Evolutionary conservation across 1,140 invertebrate species (phyloP).

Genomic region (Gryllus bimaculatus): DNA sequence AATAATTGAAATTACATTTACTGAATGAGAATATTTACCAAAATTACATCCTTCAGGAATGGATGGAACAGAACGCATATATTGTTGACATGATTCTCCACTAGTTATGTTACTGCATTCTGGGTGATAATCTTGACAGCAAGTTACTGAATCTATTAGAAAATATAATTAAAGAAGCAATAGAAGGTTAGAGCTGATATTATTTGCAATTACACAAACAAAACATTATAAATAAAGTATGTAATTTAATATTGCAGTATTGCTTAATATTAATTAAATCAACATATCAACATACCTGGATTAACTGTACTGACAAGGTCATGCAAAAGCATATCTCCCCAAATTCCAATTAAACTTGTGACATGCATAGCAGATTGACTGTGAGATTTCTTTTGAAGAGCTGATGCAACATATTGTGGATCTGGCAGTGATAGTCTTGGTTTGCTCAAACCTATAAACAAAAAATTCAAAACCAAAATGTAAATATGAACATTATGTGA

Average conservation of each 20-base stretch:
- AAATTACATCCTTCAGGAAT: slow-evolving; percentile 54
- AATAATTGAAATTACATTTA: slow-evolving; percentile 32
- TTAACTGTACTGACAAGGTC: slow-evolving; percentile 63
- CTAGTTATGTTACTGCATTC: slow-evolving; percentile 1
- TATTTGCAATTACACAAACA: background rate
- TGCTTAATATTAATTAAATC: background rate
- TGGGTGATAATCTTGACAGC: slow-evolving; percentile 11
- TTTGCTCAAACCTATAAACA: slow-evolving; percentile 43
- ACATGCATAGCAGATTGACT: slow-evolving; percentile 42
- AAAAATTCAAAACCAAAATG: slow-evolving; percentile 11
- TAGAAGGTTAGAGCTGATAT: background rate
- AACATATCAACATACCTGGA: slow-evolving; percentile 26
- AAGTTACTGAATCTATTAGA: background rate
- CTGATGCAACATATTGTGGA: background rate
- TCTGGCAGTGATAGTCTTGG: slow-evolving; percentile 49
- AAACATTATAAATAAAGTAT: background rate
- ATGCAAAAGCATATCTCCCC: slow-evolving; percentile 68
- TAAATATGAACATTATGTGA: background rate
- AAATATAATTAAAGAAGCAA: background rate
- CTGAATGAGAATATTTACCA: slow-evolving; percentile 33
- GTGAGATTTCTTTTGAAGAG: slow-evolving; percentile 25
- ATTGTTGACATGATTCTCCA: slow-evolving; percentile 50
- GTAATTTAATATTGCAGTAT: background rate
- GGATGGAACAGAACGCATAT: slow-evolving; percentile 61
- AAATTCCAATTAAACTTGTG: slow-evolving; percentile 68